Percentiles rank a stretch among this genome's conserved stretches.
These are phyloP conservation scores for Blennius ocellaris DNA, from an alignment of 2,113 vertebrate species.

Conservation along the genomic window DNA sequence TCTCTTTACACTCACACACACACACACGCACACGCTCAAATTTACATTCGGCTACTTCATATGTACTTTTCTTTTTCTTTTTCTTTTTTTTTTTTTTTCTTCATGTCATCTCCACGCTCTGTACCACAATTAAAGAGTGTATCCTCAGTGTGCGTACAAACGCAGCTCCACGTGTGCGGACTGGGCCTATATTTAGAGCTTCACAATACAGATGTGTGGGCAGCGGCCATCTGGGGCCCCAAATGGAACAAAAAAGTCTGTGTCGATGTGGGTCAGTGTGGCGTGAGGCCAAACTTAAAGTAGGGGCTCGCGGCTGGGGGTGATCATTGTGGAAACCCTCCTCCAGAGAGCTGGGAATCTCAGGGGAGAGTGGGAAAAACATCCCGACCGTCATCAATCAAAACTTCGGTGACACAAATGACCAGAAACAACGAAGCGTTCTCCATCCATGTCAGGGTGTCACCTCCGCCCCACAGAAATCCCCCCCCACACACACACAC, in stretches of 20 bases:
- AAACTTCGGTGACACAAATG: constrained; percentile 90
- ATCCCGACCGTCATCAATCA: constrained; percentile 96
- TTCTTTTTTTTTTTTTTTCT: constrained; percentile 5
- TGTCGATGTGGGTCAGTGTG: constrained; percentile 67
- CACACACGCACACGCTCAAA: constrained; percentile 61
- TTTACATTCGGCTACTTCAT: constrained; percentile 69
- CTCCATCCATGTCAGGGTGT: constrained; percentile 83
- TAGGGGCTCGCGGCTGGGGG: constrained; percentile 61
- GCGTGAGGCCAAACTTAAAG: constrained; percentile 78
- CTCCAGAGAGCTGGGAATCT: constrained; percentile 75
- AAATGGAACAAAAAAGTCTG: constrained; percentile 84
- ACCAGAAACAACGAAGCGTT: constrained; percentile 86
- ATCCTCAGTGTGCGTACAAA: too few relatives aligned
- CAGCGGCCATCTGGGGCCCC: constrained; percentile 91
- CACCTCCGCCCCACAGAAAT: constrained; percentile 80
- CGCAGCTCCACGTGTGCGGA: not conserved
- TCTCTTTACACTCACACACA: constrained; percentile 70
- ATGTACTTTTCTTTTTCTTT: constrained; percentile 58
- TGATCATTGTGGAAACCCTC: constrained; percentile 61
- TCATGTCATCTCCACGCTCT: too few relatives aligned
- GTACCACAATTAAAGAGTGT: too few relatives aligned
- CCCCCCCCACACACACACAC: too few relatives aligned
- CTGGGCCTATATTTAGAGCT: constrained; percentile 73
- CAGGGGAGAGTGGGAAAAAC: constrained; percentile 81
- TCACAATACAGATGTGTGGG: constrained; percentile 95